These are phyloP conservation scores for Pampus argenteus DNA, from an alignment of 2,797 vertebrate genomes.

Conservation along the genomic window DNA sequence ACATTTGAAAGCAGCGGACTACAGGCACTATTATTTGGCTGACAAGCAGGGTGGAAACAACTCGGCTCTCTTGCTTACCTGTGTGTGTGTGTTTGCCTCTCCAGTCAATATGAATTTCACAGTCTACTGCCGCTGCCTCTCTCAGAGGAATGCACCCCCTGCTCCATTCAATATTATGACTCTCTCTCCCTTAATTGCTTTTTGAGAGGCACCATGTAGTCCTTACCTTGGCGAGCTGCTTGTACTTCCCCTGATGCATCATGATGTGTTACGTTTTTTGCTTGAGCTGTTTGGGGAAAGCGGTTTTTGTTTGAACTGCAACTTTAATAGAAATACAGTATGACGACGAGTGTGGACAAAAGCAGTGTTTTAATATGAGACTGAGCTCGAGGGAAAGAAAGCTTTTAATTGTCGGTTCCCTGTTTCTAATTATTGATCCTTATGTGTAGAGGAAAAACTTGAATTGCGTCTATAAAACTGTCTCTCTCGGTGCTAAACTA, in stretches of 20 bases:
- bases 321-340: constrained; percentile 44
- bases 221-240: constrained; percentile 74
- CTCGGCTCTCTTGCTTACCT: constrained; percentile 76
- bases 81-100: constrained; percentile 78
- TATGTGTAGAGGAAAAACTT: constrained; percentile 41
- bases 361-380: constrained; percentile 19
- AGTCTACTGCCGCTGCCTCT: constrained; percentile 81
- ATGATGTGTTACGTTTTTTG: constrained; percentile 63
- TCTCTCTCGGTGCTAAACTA: constrained; percentile 17
- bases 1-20: constrained; percentile 47
- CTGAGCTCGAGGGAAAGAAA: constrained; percentile 31
- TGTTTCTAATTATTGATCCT: constrained; percentile 52
- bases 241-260: constrained; percentile 70
- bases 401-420: constrained; percentile 26
- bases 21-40: constrained; percentile 51
- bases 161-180: constrained; percentile 81
- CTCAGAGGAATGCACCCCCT: constrained; percentile 75
- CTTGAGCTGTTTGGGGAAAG: constrained; percentile 50
- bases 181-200: constrained; percentile 84
- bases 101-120: constrained; percentile 84
- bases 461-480: constrained; percentile 49
- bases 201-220: constrained; percentile 80
- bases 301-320: constrained; percentile 54
- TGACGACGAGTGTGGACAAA: constrained; percentile 27
- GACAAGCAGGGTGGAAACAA: constrained; percentile 65